These are phyloP conservation scores for Diloba caeruleocephala DNA, from an alignment of 2,888 invertebrate genomes.

Conservation along the genomic window DNA sequence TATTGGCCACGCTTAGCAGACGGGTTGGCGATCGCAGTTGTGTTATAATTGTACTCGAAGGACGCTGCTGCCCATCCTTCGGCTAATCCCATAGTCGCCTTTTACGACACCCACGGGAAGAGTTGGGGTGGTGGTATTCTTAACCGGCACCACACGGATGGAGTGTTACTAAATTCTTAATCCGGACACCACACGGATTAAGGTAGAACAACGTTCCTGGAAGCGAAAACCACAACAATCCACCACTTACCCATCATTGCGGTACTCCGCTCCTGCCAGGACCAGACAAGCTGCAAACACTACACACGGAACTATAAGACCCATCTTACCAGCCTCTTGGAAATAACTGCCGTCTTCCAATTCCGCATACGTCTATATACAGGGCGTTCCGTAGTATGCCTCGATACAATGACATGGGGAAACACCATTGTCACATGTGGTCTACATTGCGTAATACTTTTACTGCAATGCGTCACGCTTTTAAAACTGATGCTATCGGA, in stretches of 20 bases:
- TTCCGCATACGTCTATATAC: constrained; percentile 80
- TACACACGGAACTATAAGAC: constrained; percentile 55
- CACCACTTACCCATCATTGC: constrained; percentile 76
- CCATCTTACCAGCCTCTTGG: constrained; percentile 68
- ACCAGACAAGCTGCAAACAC: constrained; percentile 49
- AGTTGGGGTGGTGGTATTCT: too few species aligned
- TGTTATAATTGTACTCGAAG: too few species aligned
- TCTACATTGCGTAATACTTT: constrained; percentile 71
- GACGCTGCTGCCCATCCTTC: too few species aligned
- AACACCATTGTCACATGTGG: constrained; percentile 75
- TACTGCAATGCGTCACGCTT: constrained; percentile 67
- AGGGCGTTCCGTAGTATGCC: constrained; percentile 78
- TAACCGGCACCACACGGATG: too few species aligned
- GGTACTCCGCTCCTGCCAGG: constrained; percentile 68
- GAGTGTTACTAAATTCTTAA: too few species aligned
- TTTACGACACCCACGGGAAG: too few species aligned
- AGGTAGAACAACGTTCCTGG: not conserved
- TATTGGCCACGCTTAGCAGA: too few species aligned
- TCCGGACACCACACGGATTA: too few species aligned
- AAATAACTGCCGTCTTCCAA: constrained; percentile 70
- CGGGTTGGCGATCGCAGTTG: too few species aligned
- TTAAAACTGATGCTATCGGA: constrained; percentile 69
- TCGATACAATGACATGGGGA: constrained; percentile 84
- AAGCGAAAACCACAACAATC: constrained; percentile 2
- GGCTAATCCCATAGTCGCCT: too few species aligned